Base-by-base conservation (phyloP, 2,113 vertebrate genomes). In the Aptenodytes forsteri region DNA sequence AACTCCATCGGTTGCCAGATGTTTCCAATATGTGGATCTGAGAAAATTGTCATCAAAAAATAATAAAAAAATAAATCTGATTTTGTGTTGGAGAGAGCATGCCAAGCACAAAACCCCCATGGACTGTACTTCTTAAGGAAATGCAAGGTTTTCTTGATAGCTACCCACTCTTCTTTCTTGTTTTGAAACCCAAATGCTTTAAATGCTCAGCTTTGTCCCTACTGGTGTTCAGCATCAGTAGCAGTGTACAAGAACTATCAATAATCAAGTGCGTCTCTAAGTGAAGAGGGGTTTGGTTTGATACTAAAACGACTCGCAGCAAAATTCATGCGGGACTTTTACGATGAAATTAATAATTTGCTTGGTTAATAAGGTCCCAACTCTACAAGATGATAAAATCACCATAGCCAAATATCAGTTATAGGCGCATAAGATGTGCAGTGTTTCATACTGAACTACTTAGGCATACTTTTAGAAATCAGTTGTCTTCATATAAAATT, bases 1-100 rank as follows among this genome's bases (percentile, higher is more conserved):
- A 62, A 67, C 18, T 82, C 44, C 29, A 4, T 62, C 0, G 0
- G 27, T 29, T 3, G 1, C 18, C 20, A 23, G 16, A 25, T 36
- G 6, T 44, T 84, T 84, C 38, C 56, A n/a, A 25, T 59, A 49
- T 15, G n/a, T 32, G n/a, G 23, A 46, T n/a, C 73, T 46, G n/a
- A 87, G 38, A 80, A 83, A 67, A 40, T 6, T 46, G 71, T 90
- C 6, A 40, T 44, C 27, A 50, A 64, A 71, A 38, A 70, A 58
- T 15, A 69, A 29, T 13, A 30, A 36, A 40, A 77, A 36, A 52
- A 44, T 5, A 67, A 55, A 20, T 26, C 16, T n/a, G 42, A 11
- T 58, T 71, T 92, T 83, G 21, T 56, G 42, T 27, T 50, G 44
- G 58, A 49, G 44, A 29, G 11, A 26, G 44, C 13, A 23, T 16